Conservation (phyloP, 2,113 vertebrate genomes). For the Chroicocephalus ridibundus region DNA sequence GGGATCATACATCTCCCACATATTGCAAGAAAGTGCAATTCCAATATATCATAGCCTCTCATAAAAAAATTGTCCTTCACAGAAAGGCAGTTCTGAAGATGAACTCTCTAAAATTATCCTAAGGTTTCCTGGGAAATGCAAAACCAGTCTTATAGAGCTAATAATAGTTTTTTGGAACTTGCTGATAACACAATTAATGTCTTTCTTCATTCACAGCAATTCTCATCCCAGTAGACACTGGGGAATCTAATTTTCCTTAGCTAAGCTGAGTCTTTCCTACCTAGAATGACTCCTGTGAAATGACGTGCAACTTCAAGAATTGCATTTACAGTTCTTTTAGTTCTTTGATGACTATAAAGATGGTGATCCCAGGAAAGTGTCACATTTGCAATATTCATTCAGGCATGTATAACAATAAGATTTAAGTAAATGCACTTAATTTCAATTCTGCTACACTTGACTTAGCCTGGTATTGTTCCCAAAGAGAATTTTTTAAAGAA, state of each 20-base stretch:
- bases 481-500: background rate
- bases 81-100: background rate
- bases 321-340: background rate
- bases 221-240: background rate
- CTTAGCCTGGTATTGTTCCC: background rate
- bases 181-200: background rate
- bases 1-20: background rate
- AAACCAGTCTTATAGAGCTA: background rate
- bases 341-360: background rate
- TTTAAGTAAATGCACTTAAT: background rate
- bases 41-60: background rate
- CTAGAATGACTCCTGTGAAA: background rate
- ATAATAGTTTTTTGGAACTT: background rate
- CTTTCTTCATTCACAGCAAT: background rate
- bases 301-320: background rate
- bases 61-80: background rate
- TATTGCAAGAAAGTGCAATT: background rate
- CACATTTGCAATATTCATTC: background rate
- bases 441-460: background rate
- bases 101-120: background rate
- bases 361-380: background rate
- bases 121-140: background rate
- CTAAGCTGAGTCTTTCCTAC: background rate
- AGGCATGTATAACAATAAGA: background rate
- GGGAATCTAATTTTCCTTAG: slow-evolving; percentile 6